Base-by-base conservation (phyloP, 2,888 invertebrate genomes). In the Hyalella azteca region DNA sequence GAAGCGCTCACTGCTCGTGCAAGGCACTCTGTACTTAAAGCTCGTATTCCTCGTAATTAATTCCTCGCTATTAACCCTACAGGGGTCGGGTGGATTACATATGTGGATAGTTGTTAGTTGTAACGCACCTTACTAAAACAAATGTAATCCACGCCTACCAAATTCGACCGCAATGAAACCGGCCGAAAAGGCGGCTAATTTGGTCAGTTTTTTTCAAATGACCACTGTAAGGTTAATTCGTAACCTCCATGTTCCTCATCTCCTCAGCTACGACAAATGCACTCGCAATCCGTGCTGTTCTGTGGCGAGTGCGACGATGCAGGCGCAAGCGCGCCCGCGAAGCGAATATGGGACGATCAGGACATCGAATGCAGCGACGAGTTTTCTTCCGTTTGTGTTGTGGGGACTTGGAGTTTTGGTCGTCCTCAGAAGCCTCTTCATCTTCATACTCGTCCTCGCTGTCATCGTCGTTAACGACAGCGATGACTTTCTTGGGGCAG, bases 401-500 rank as follows among this genome's bases (percentile, higher is more conserved):
- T 36, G 29, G 32, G 19, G 60, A 41, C 22, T 66, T 39, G 5
- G 60, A 41, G 3, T 78, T 22, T 19, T 60, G 40, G 22, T 26
- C 41, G 22, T 39, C 40, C 22, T 78, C 78, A 13, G 60, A 32
- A 9, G 40, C 41, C 3, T 39, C 66, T 13, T 78, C 66, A 19
- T 29, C 41, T 36, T 40, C 41, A 15, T 77, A n/a, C 15, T n/a
- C 50, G 39, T 26, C 73, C 19, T 36, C 49, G 29, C 36, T n/a
- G 36, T 60, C 41, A 13, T 40, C 45, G 22, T 78, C 78, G 45
- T 59, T 40, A 19, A 41, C 60, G 9, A 78, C 66, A 32, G 78
- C 66, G 54, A 84, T 81, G 7, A 84, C 82, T 50, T 84, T 84
- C 48, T 84, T 82, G 7, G 84, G 84, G 48, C 84, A 82, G 29